A percentile compares a stretch with the other conserved stretches of the same genome.
phyloP scores from a whole-genome alignment of 2,797 vertebrate genomes.

The Syngnathus rostellatus region DNA sequence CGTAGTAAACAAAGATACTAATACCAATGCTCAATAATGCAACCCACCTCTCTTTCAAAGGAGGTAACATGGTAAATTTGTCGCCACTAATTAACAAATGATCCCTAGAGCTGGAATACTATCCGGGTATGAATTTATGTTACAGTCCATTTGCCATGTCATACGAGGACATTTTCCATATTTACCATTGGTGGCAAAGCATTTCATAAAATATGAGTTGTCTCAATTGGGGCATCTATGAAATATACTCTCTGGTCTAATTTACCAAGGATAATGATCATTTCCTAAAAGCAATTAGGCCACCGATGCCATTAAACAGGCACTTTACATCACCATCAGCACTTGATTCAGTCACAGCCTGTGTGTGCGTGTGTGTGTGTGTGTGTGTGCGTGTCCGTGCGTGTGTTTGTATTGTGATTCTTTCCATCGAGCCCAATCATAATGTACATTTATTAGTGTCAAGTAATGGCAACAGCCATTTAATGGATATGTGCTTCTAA shows the following conservation, averaged over 20 bases:
- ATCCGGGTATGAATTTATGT: constrained; percentile 21
- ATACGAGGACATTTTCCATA: constrained; percentile 30
- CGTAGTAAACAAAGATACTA: constrained; percentile 56
- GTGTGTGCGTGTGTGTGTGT: neutral
- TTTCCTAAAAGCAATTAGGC: constrained; percentile 28
- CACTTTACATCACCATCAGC: constrained; percentile 19
- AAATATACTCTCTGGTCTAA: constrained; percentile 18
- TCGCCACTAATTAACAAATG: constrained; percentile 44
- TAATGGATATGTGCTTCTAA: constrained; percentile 40
- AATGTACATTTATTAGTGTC: constrained; percentile 46
- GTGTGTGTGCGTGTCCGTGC: no score
- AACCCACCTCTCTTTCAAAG: constrained; percentile 44
- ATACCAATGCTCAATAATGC: constrained; percentile 54
- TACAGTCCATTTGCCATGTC: constrained; percentile 17
- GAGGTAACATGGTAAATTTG: constrained; percentile 36
- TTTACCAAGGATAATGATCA: constrained; percentile 19
- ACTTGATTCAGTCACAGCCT: constrained; percentile 16
- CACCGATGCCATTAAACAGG: constrained; percentile 19
- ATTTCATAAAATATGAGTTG: constrained; percentile 19
- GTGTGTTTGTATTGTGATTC: constrained; percentile 22
- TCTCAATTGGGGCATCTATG: constrained; percentile 21
- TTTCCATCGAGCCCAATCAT: constrained; percentile 22
- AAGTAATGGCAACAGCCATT: constrained; percentile 40
- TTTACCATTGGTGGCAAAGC: constrained; percentile 16
- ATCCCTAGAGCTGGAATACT: constrained; percentile 40